phyloP scores from a whole-genome alignment of 2,797 vertebrate species.

The Hemitrygon akajei region DNA sequence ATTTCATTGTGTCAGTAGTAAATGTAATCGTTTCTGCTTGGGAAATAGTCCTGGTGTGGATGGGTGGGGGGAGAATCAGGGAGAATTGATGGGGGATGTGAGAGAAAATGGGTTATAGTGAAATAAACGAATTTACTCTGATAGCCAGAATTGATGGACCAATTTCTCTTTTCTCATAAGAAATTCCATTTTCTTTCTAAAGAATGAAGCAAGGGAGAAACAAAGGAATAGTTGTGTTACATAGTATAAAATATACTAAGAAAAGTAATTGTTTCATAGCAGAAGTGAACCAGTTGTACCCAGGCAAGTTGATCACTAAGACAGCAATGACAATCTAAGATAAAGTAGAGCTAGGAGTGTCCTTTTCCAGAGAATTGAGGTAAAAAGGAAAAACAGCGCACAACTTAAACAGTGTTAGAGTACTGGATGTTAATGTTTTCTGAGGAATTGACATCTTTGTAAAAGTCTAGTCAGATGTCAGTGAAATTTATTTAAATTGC shows the following conservation, averaged over 20 bases:
- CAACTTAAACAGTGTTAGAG: neutral
- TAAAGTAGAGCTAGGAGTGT: neutral
- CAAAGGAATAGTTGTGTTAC: neutral
- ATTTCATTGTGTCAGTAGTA: too few relatives aligned
- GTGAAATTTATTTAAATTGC: neutral
- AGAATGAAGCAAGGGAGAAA: neutral
- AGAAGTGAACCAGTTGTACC: neutral
- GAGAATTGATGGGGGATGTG: too few relatives aligned
- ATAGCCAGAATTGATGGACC: too few relatives aligned
- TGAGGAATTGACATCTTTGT: neutral
- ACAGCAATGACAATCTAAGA: neutral
- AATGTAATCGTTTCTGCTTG: too few relatives aligned
- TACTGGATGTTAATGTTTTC: neutral
- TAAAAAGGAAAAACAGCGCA: neutral
- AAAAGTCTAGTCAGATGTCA: neutral
- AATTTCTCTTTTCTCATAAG: too few relatives aligned
- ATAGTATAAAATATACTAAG: neutral
- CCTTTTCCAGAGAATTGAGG: neutral
- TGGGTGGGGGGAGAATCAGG: too few relatives aligned
- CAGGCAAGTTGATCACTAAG: neutral
- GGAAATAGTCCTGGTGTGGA: too few relatives aligned
- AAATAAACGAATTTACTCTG: too few relatives aligned
- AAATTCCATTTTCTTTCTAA: too few relatives aligned
- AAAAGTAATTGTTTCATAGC: neutral
- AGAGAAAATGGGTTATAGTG: too few relatives aligned